phyloP scores from a whole-genome alignment of 1,140 invertebrate genomes.

The Lepidurus arcticus region DNA sequence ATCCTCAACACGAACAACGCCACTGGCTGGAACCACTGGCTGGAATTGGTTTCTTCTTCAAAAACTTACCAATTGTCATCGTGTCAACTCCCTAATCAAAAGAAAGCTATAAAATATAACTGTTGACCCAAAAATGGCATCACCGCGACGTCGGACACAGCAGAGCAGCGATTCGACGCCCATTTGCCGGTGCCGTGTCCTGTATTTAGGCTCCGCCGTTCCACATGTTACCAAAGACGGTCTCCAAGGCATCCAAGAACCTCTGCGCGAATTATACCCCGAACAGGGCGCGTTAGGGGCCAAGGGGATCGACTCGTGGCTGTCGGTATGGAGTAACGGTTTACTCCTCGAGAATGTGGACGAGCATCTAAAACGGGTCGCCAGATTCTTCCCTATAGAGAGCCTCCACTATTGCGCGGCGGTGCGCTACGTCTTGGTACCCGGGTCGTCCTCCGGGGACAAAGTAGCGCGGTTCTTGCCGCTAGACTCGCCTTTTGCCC shows the following conservation, averaged over 20 bases:
- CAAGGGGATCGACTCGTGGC: slow-evolving; percentile 92
- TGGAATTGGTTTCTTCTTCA: background rate
- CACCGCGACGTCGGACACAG: slow-evolving; percentile 8
- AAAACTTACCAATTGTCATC: background rate
- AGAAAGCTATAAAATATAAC: background rate
- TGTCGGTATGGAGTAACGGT: slow-evolving; percentile 95
- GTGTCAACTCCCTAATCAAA: background rate
- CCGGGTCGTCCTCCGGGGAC: slow-evolving; percentile 48
- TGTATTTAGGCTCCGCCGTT: slow-evolving; percentile 95
- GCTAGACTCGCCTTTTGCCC: slow-evolving; percentile 89
- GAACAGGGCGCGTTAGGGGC: slow-evolving; percentile 77
- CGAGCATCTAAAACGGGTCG: slow-evolving; percentile 88
- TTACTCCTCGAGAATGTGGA: slow-evolving; percentile 93
- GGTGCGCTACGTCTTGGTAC: slow-evolving; percentile 69
- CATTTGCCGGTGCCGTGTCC: slow-evolving; percentile 91
- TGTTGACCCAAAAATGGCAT: slow-evolving; percentile 22
- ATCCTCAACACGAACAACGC: background rate
- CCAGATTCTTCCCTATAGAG: slow-evolving; percentile 94
- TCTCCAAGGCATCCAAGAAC: slow-evolving; percentile 94
- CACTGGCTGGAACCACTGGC: background rate
- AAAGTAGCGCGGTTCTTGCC: slow-evolving; percentile 81
- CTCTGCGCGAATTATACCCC: slow-evolving; percentile 90
- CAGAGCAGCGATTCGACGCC: slow-evolving; percentile 60
- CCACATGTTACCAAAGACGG: slow-evolving; percentile 97
- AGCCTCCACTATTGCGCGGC: slow-evolving; percentile 96